Evolutionary conservation across 2,797 vertebrate genomes (phyloP).

Genomic region (Enteromius unitaeniatus): DNA sequence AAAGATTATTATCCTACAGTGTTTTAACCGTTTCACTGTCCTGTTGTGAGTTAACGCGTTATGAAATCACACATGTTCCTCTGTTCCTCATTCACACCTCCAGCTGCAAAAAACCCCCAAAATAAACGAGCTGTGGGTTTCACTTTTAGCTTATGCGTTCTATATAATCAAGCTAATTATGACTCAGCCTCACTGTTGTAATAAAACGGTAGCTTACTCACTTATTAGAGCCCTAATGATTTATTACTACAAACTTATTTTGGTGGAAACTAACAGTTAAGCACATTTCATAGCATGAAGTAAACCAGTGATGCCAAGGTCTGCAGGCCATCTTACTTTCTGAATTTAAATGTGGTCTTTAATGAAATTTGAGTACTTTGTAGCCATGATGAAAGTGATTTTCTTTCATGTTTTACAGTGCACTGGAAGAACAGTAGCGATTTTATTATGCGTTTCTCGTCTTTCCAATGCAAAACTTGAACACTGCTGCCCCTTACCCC

Average conservation of each 20-base stretch:
- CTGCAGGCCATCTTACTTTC: not conserved
- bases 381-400: too few species aligned
- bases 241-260: not conserved
- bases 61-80: not conserved
- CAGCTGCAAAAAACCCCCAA: not conserved
- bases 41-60: not conserved
- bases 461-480: not conserved
- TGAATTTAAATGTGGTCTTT: not conserved
- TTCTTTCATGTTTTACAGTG: too few species aligned
- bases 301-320: not conserved
- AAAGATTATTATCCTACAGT: not conserved
- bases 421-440: too few species aligned
- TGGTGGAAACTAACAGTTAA: not conserved
- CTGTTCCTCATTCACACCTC: constrained; percentile 4
- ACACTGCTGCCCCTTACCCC: constrained; percentile 6
- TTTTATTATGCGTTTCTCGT: not conserved
- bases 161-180: not conserved
- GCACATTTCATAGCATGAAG: not conserved
- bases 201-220: not conserved
- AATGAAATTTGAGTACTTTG: not conserved
- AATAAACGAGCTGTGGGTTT: not conserved
- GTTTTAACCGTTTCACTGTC: not conserved
- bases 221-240: not conserved
- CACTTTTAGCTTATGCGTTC: not conserved
- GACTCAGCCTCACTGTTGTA: not conserved